Conservation (phyloP, 2,113 vertebrate species). For the Tyrannus savana region DNA sequence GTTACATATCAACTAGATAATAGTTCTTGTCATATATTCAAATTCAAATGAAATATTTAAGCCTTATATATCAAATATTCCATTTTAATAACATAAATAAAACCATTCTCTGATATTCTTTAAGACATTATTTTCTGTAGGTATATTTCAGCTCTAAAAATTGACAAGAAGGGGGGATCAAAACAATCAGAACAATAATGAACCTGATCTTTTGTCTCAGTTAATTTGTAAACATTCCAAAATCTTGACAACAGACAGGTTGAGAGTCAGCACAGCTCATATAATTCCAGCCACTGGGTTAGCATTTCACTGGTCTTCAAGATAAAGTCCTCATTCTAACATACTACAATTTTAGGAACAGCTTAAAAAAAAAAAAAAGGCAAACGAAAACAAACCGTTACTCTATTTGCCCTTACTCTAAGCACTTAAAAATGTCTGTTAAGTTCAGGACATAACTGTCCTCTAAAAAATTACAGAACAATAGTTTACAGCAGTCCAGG, state of each 20-base stretch:
- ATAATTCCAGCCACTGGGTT: neutral
- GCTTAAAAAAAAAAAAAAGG: neutral
- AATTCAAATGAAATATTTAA: neutral
- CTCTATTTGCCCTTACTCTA: rapidly evolving
- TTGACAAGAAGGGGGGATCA: neutral
- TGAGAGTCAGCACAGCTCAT: neutral
- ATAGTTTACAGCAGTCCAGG: neutral
- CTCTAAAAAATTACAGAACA: neutral
- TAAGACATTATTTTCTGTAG: neutral
- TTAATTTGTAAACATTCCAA: neutral
- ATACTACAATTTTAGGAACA: neutral
- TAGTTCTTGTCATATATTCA: neutral
- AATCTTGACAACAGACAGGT: neutral
- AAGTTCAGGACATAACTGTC: neutral
- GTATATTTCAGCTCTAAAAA: neutral
- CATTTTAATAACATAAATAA: neutral
- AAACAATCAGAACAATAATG: neutral
- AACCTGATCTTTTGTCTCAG: neutral
- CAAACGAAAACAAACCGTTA: neutral
- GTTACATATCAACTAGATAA: neutral
- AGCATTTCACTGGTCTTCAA: neutral
- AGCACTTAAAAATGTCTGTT: neutral
- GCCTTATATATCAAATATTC: neutral
- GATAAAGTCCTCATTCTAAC: neutral
- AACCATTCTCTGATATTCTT: neutral